Evolutionary conservation across 1,140 invertebrate species (phyloP).

Genomic region (Telenomus remus): DNA sequence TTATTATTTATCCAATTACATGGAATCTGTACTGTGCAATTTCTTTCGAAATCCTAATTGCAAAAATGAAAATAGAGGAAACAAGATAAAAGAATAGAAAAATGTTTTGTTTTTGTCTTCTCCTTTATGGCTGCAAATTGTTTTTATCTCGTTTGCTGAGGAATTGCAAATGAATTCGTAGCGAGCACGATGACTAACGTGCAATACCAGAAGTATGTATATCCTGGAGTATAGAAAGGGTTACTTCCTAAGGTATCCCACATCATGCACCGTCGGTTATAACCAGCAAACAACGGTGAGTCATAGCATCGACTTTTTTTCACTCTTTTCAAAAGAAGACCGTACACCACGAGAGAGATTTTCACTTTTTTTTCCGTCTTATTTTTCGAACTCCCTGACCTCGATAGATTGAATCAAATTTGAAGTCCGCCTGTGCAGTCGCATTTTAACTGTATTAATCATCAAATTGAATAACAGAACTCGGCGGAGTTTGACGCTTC

Average conservation of each 20-base stretch:
- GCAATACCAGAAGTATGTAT: conserved; percentile 15
- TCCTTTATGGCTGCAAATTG: too few relatives aligned
- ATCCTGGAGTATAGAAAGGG: conserved; percentile 32
- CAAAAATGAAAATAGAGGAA: too few relatives aligned
- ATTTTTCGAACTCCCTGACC: too few relatives aligned
- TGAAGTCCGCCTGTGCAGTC: background rate
- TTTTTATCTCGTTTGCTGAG: too few relatives aligned
- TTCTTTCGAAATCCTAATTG: too few relatives aligned
- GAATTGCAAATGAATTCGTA: conserved; percentile 6
- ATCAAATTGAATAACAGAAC: conserved; percentile 27
- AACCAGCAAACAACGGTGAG: conserved; percentile 47
- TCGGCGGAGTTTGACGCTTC: conserved; percentile 23
- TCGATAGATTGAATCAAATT: too few relatives aligned
- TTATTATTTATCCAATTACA: too few relatives aligned
- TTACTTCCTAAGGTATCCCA: conserved; percentile 49
- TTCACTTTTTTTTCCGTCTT: conserved; percentile 20
- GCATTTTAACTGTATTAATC: conserved; percentile 44
- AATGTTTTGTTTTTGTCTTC: too few relatives aligned
- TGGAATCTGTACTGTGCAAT: too few relatives aligned
- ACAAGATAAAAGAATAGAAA: too few relatives aligned
- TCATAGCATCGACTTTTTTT: conserved; percentile 29
- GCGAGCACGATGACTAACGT: conserved; percentile 51
- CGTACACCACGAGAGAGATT: too few relatives aligned
- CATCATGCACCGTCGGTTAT: conserved; percentile 16
- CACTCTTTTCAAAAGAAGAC: conserved; percentile 18